Percentiles rank a stretch among this genome's conserved stretches.
phyloP scores from a whole-genome alignment of 2,113 vertebrate genomes.

The Pluvianellus socialis region DNA sequence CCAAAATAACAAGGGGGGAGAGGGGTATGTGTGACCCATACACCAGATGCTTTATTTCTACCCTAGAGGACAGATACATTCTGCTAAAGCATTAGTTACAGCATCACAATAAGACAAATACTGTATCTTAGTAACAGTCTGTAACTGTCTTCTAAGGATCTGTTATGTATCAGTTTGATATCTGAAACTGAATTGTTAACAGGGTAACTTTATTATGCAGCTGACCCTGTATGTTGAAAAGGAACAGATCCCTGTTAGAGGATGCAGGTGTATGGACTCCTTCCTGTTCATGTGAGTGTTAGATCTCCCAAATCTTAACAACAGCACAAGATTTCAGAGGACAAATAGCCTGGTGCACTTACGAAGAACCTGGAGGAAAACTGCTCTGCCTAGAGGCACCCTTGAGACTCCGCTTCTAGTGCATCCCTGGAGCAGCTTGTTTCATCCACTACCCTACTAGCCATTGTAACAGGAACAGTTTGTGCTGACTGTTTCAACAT shows the following conservation, averaged over 20 bases:
- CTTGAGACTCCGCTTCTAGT: background rate
- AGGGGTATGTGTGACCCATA: background rate
- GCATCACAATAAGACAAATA: background rate
- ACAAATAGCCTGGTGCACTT: background rate
- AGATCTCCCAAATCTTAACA: background rate
- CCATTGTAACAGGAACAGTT: background rate
- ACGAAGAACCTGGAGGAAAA: background rate
- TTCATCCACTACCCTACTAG: background rate
- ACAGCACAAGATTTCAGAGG: background rate
- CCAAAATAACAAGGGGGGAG: accelerated
- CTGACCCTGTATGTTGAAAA: background rate
- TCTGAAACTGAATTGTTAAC: background rate
- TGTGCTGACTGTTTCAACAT: background rate
- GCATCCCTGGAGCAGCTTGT: background rate
- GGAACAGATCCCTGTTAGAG: background rate
- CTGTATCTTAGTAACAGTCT: background rate
- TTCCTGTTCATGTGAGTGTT: background rate
- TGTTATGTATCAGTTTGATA: background rate
- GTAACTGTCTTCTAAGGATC: background rate
- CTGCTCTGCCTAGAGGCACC: background rate
- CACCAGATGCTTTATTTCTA: background rate
- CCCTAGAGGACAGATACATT: background rate
- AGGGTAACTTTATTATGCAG: background rate
- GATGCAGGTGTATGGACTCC: background rate
- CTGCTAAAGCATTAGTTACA: background rate